Conservation (phyloP, 2,888 invertebrate species). For the Neoitamus cyanurus region DNA sequence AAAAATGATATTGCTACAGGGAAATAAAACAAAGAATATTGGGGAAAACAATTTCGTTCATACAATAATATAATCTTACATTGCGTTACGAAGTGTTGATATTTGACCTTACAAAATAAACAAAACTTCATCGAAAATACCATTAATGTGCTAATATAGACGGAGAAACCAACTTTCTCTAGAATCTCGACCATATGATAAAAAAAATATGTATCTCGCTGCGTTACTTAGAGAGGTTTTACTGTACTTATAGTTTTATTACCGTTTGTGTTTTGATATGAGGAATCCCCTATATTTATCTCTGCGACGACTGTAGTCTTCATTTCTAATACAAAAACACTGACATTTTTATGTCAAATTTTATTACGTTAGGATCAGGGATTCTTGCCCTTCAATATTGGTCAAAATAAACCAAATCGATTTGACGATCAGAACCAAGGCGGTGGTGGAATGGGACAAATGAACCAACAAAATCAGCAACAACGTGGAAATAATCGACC, state of each 20-base stretch:
- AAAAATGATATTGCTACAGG: too few relatives aligned
- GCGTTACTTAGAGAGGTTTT: constrained; percentile 49
- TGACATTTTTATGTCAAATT: constrained; percentile 55
- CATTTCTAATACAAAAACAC: constrained; percentile 29
- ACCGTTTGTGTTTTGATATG: background rate
- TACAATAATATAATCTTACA: background rate
- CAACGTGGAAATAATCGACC: constrained; percentile 47
- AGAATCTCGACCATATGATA: background rate
- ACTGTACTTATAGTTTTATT: constrained; percentile 44
- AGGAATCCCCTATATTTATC: background rate
- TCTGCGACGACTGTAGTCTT: background rate
- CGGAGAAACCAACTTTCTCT: background rate
- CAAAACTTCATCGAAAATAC: background rate
- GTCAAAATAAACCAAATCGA: constrained; percentile 60
- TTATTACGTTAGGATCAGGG: constrained; percentile 60
- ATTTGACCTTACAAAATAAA: background rate
- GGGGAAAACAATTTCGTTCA: background rate
- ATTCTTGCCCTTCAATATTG: constrained; percentile 54
- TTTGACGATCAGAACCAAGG: constrained; percentile 61
- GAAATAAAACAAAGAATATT: too few relatives aligned
- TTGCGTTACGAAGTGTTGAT: background rate
- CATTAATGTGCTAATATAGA: too few relatives aligned
- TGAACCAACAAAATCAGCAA: constrained; percentile 53
- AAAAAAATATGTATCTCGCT: background rate
- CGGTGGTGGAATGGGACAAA: constrained; percentile 56